Evolutionary conservation across 2,888 invertebrate genomes (phyloP).

Genomic region (Rhamnusium bicolor): DNA sequence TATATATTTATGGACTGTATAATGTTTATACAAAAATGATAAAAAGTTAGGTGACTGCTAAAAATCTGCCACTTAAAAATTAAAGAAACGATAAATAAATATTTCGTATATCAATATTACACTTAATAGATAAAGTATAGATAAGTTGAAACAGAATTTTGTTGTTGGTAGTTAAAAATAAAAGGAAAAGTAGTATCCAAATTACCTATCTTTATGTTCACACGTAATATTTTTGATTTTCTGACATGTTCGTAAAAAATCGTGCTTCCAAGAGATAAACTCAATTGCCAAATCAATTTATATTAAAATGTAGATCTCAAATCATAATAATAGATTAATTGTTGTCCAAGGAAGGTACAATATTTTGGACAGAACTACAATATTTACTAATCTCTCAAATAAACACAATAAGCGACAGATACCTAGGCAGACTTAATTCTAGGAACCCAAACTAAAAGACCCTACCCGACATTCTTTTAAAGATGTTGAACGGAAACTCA

Average conservation of each 20-base stretch:
- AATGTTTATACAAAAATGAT: no score
- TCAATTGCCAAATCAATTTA: no score
- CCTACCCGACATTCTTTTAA: conserved; percentile 9
- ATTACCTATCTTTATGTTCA: no score
- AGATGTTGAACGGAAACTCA: conserved; percentile 4
- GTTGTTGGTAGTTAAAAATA: no score
- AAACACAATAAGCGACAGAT: conserved; percentile 25
- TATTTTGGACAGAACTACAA: conserved; percentile 19
- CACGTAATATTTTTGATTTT: no score
- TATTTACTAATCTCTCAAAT: conserved; percentile 6
- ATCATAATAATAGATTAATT: not conserved
- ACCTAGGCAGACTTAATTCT: conserved; percentile 27
- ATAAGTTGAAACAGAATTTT: not conserved
- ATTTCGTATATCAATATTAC: not conserved
- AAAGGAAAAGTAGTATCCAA: no score
- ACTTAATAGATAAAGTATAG: not conserved
- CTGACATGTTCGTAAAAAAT: no score
- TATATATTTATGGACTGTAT: no score
- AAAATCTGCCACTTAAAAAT: not conserved
- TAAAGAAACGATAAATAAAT: not conserved
- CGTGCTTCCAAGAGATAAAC: no score
- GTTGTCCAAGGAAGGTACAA: not conserved
- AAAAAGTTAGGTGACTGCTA: not conserved
- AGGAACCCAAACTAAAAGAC: conserved; percentile 16
- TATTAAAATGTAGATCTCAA: no score